Evolutionary conservation across 92 coral and sea anemone genomes (phyloP).

Genomic region (Zoanthus gigantus): DNA sequence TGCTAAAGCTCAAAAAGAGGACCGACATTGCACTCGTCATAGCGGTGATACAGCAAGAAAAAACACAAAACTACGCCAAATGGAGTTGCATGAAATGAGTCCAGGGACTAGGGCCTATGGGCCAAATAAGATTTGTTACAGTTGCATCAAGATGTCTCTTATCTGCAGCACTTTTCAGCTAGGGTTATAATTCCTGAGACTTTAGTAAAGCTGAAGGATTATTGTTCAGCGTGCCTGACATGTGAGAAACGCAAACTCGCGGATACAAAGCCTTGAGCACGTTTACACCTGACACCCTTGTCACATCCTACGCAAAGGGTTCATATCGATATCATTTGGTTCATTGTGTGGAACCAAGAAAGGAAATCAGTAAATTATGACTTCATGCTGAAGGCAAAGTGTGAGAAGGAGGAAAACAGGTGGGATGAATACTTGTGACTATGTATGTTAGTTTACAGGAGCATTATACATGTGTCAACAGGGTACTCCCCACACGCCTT

Average conservation of each 20-base stretch:
- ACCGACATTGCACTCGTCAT: constrained; percentile 55
- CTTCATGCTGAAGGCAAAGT: too few species aligned
- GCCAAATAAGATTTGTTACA: too few species aligned
- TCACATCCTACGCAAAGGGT: too few species aligned
- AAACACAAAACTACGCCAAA: constrained; percentile 12
- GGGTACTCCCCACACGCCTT: constrained; percentile 55
- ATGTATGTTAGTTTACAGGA: constrained; percentile 45
- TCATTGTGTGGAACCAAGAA: too few species aligned
- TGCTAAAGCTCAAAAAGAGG: constrained; percentile 61
- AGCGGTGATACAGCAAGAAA: constrained; percentile 7
- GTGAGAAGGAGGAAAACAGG: not conserved
- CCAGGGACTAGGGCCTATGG: too few species aligned
- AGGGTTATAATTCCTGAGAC: constrained; percentile 44
- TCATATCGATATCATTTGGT: too few species aligned
- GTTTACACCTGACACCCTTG: too few species aligned
- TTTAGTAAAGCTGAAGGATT: constrained; percentile 38
- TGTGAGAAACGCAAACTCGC: constrained; percentile 46
- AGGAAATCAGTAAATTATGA: too few species aligned
- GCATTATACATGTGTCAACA: constrained; percentile 38
- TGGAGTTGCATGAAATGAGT: not conserved
- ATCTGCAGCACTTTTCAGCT: not conserved
- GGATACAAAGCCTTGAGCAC: too few species aligned
- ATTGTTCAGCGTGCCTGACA: constrained; percentile 59
- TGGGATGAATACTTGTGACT: constrained; percentile 53
- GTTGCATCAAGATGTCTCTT: too few species aligned